Evolutionary conservation across 2,797 vertebrate species (phyloP).

Genomic region (Triplophysa bombifrons): DNA sequence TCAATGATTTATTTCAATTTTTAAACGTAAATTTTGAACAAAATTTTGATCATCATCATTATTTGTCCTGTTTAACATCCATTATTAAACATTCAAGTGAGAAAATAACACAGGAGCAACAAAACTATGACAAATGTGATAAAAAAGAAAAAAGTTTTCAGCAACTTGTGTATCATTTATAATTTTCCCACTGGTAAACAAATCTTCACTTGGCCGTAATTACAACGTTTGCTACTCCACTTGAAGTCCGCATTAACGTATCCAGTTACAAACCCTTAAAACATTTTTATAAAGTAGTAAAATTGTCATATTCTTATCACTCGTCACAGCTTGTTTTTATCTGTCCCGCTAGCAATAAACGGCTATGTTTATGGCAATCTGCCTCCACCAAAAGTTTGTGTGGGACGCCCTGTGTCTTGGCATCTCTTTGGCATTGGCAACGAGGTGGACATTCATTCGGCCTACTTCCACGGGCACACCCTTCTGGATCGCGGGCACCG

Average conservation of each 20-base stretch:
- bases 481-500: constrained; percentile 72
- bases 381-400: constrained; percentile 74
- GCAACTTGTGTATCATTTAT: too few relatives aligned
- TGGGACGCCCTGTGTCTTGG: constrained; percentile 72
- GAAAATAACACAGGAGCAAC: too few relatives aligned
- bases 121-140: too few relatives aligned
- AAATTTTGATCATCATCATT: too few relatives aligned
- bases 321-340: neutral
- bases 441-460: constrained; percentile 80
- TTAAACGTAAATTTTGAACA: neutral
- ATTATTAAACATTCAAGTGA: too few relatives aligned
- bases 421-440: constrained; percentile 82
- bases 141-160: too few relatives aligned
- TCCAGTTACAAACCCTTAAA: too few relatives aligned
- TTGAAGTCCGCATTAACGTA: too few relatives aligned
- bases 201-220: too few relatives aligned
- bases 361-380: constrained; percentile 81
- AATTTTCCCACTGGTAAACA: too few relatives aligned
- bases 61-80: too few relatives aligned
- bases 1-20: neutral
- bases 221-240: too few relatives aligned
- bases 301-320: neutral
- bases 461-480: constrained; percentile 78
- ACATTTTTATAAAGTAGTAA: neutral
- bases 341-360: constrained; percentile 76